Evolutionary conservation across 1,140 invertebrate genomes (phyloP), one percentile per base, ranked within the genome.

Genomic region (Tetramorium alpestre): DNA sequence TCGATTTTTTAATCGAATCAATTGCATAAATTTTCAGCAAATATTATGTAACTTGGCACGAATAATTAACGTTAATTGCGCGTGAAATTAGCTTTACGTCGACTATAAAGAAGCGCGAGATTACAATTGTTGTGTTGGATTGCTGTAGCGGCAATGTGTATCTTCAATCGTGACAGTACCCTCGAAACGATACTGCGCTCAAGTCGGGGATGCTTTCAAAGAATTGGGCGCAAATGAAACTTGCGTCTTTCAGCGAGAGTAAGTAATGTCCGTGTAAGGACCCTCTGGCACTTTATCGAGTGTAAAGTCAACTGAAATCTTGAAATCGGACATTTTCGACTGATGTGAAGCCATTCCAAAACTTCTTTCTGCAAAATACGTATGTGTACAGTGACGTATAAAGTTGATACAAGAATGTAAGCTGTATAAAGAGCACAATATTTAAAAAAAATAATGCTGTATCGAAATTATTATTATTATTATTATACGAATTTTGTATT

Each of bases 201-300:
- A 62, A 76, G 13, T 60, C 28, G 64, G 65, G 73, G 18, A 13
- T 54, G 47, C 58, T 85, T 65, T 65, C 62, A 28, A 85, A 85
- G 38, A 85, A 65, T 85, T 64, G 62, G 38, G 49, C 82, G 33
- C 62, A 51, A 85, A 85, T 85, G 60, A 85, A 78, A 85, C 62
- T 85, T 64, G 18, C 73, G 82, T 85, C 49, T 78, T 85, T 58
- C 69, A 73, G 16, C 25, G 13, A 69, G n/a, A 51, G n/a, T 54
- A 73, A 84, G 51, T 72, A 82, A 84, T 73, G 69, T 84, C 69
- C n/a, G 54, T 22, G 4, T 62, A 49, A 62, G 25, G 28, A 13
- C 25, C 13, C 18, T 49, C 11, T 70, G 10, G 16, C 44, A 70
- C 8, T 84, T 75, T 84, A 84, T 75, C 44, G 69, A 60, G 54